phyloP scores from a whole-genome alignment of 2,797 vertebrate genomes.

The Cossypha caffra region DNA sequence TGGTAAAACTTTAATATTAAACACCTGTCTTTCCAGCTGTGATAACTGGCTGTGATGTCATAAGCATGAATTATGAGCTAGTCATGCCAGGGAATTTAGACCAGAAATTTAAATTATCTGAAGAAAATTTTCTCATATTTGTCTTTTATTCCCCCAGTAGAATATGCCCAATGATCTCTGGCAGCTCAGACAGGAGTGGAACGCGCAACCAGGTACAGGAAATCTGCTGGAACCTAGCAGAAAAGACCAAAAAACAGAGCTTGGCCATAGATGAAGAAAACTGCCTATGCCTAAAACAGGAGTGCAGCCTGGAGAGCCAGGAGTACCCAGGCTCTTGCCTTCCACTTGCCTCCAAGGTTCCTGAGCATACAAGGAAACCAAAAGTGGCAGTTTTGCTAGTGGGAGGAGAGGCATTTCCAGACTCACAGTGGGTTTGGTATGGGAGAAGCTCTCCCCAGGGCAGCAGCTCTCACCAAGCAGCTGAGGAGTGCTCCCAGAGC shows the following conservation, averaged over 20 bases:
- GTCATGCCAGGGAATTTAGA: background rate
- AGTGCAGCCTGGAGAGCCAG: background rate
- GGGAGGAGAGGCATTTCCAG: background rate
- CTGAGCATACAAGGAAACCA: background rate
- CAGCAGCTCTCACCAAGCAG: background rate
- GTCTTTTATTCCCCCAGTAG: background rate
- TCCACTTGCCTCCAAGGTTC: background rate
- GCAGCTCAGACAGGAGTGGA: background rate
- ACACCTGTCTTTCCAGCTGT: background rate
- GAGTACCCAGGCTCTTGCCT: background rate
- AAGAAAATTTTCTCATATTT: background rate
- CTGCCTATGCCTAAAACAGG: accelerated
- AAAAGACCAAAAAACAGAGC: background rate
- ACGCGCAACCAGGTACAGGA: background rate
- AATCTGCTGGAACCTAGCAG: background rate
- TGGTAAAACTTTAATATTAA: background rate
- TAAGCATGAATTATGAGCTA: background rate
- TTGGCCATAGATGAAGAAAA: background rate
- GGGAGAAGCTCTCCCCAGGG: background rate
- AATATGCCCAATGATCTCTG: background rate
- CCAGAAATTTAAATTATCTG: background rate
- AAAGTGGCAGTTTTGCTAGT: background rate
- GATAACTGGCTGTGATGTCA: background rate
- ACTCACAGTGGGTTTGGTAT: accelerated
- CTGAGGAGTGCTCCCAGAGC: background rate